phyloP scores from a whole-genome alignment of 2,888 invertebrate species.

The Rhyacophila evoluta region DNA sequence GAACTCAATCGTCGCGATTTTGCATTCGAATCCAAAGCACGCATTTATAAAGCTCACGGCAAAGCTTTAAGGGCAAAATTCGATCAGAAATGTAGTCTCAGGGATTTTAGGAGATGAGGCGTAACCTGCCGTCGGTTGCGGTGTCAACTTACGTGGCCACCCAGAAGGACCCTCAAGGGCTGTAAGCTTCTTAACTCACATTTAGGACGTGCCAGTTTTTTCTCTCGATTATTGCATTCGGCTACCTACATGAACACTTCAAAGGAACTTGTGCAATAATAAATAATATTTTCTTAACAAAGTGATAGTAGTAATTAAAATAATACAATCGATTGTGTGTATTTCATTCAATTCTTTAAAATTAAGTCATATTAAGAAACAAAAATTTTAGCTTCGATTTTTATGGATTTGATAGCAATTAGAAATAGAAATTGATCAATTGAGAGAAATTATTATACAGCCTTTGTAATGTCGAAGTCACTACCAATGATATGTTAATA shows the following conservation, averaged over 20 bases:
- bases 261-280: background rate
- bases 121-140: constrained; percentile 35
- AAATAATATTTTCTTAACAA: background rate
- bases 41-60: background rate
- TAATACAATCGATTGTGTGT: background rate
- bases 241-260: background rate
- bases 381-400: too few species aligned
- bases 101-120: constrained; percentile 39
- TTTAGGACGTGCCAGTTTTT: constrained; percentile 21
- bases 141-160: constrained; percentile 41
- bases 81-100: background rate
- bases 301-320: background rate
- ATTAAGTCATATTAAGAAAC: too few species aligned
- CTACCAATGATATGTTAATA: too few species aligned
- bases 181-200: constrained; percentile 39
- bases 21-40: background rate
- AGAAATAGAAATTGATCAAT: too few species aligned
- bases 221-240: background rate
- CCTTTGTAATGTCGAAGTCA: too few species aligned
- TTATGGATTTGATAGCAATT: too few species aligned
- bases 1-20: background rate
- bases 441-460: too few species aligned
- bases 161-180: background rate
- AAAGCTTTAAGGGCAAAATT: constrained; percentile 19
- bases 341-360: too few species aligned